Base-by-base conservation (phyloP, 1,140 invertebrate species). In the Magallana ariakensis region DNA sequence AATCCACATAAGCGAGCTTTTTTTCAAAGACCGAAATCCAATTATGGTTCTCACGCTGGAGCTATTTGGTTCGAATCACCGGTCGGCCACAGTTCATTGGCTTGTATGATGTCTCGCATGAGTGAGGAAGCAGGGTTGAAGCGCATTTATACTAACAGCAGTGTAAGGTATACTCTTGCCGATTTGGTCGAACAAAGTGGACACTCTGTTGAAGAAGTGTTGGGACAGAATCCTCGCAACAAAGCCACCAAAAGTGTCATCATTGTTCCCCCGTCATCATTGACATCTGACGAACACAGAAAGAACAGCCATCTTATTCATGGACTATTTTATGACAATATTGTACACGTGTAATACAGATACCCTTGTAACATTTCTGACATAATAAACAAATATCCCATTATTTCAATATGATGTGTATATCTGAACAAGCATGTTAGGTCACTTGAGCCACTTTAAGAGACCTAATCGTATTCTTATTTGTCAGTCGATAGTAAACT, bases 21-120 rank as follows among this genome's bases (percentile, higher is more conserved):
- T 46, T 89, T 89, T 46, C 88, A 89, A 60, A 81, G 88, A 81
- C 88, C 88, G 15, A 89, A 89, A 85, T 70, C 85, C 9, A 55
- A 84, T 83, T 82, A 57, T 15, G 26, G 26, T 84, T 54, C 62
- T 15, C 54, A 81, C 53, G 22, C 46, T 8, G 54, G 55, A 16
- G 55, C 55, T n/a, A 84, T 81, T 54, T 89, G 88, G 88, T 89
- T 85, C 55, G 88, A 89, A 70, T 89, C 88, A 19, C 88, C 85
- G 53, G 85, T 89, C n/a, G 88, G 88, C 9, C 88, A 89, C 75
- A 85, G 88, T 22, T 85, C 86, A 53, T 55, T 89, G n/a, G 88
- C 88, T 4, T 87, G 85, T 9, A 53, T 89, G 19, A 87, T 89
- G 88, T 85, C 88, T 15, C 84, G 70, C 46, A 87, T 89, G 83